These are phyloP conservation scores for Hypena proboscidalis DNA, from an alignment of 2,888 invertebrate species.

Conservation along the genomic window DNA sequence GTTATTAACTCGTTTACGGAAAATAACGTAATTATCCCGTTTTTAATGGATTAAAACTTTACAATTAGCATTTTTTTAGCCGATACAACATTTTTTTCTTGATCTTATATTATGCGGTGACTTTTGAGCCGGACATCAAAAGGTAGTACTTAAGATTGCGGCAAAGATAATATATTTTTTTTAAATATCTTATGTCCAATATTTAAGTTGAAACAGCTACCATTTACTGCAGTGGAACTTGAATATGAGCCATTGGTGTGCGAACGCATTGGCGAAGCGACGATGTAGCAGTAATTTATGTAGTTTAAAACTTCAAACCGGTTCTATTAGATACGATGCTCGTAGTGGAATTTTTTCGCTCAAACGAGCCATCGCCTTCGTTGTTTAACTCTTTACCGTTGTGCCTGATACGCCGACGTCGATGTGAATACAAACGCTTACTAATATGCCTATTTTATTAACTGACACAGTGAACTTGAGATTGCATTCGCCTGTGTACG, in stretches of 20 bases:
- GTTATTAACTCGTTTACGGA: not conserved
- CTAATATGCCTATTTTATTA: slow-evolving; percentile 8
- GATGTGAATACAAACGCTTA: slow-evolving; percentile 7
- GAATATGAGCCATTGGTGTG: slow-evolving; percentile 23
- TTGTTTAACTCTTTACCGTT: slow-evolving; percentile 43
- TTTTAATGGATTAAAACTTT: too few species aligned
- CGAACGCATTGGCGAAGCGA: slow-evolving; percentile 34
- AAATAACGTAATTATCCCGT: too few species aligned
- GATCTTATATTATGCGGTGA: too few species aligned
- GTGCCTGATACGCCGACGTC: slow-evolving; percentile 22
- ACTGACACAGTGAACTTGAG: not conserved
- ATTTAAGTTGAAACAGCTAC: slow-evolving; percentile 4
- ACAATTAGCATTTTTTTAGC: too few species aligned
- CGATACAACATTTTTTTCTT: too few species aligned
- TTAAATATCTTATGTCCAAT: not conserved
- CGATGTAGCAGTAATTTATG: slow-evolving; percentile 34
- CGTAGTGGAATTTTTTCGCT: slow-evolving; percentile 73
- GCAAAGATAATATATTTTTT: not conserved
- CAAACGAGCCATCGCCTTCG: slow-evolving; percentile 31
- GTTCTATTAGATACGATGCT: slow-evolving; percentile 65
- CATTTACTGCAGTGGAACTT: too few species aligned
- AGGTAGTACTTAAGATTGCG: not conserved
- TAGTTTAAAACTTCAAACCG: slow-evolving; percentile 65
- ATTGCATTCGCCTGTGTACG: too few species aligned
- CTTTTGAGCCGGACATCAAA: not conserved